Base-by-base conservation (phyloP, 2,113 vertebrate species). In the Arothron firmamentum region DNA sequence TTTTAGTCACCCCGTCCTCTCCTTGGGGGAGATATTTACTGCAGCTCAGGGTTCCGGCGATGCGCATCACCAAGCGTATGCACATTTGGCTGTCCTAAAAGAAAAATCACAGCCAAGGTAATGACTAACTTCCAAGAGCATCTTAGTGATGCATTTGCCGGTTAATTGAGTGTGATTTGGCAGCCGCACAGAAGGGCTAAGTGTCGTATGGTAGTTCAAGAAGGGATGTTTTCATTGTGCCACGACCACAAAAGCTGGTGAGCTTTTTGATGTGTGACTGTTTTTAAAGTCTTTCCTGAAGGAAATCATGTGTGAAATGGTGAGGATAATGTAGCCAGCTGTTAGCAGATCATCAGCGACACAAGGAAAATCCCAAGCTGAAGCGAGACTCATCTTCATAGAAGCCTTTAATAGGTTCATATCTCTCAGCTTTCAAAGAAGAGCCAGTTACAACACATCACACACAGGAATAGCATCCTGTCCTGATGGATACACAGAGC, bases 151-250 rank as follows among this genome's bases (percentile, higher is more conserved):
- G 55, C 72, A 70, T 81, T 71, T 80, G 65, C 43, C 58, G 59
- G 71, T 73, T 85, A 87, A 89, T 87, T 84, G 74, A 75, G 72
- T 87, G 81, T 81, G 85, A 89, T 79, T 75, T 70, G 71, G 80
- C 64, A 28, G 58, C 68, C 69, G 84, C 80, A 65, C 78, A 77
- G 56, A 65, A 70, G 70, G 78, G 45, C 70, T 63, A 53, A 74
- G 75, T 77, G 74, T 82, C 86, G 75, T 13, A n/a, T 66, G 16
- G 60, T 75, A 68, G 82, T 82, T 88, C 75, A 82, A 63, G 72
- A 70, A 74, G 71, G 70, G 62, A 83, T 70, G 28, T 80, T 87
- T 84, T 83, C 74, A 83, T 78, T 65, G 75, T 62, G 58, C 52
- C 55, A 47, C 46, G 43, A 72, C 62, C 59, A 74, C 85, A 76